Evolutionary conservation across 2,888 invertebrate genomes (phyloP).

Genomic region (Branchipolynoe longqiensis): DNA sequence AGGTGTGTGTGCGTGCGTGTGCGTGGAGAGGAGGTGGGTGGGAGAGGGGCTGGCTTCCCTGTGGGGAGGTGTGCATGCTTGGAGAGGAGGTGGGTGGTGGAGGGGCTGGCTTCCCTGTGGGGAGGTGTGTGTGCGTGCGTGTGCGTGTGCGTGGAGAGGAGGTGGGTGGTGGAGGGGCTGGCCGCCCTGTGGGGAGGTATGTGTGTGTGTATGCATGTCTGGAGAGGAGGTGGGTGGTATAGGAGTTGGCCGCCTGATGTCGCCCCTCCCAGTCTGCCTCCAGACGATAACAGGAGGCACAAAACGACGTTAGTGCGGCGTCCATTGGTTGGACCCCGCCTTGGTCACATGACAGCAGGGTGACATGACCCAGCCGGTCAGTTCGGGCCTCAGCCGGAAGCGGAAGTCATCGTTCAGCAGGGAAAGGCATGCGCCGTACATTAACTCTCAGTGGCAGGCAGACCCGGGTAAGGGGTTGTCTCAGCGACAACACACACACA

Average conservation of each 20-base stretch:
- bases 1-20: no score
- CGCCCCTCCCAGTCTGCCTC: background rate
- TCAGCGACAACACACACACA: background rate
- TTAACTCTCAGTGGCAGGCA: background rate
- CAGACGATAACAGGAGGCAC: background rate
- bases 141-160: no score
- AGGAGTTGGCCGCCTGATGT: background rate
- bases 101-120: no score
- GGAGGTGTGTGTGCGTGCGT: no score
- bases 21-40: no score
- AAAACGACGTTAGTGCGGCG: constrained; percentile 19
- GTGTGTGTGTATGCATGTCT: no score
- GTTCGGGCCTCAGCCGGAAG: background rate
- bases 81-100: no score
- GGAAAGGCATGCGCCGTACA: background rate
- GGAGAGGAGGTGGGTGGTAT: no score
- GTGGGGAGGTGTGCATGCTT: no score
- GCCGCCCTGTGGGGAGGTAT: no score
- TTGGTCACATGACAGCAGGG: constrained; percentile 2
- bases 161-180: no score
- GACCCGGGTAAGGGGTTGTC: background rate
- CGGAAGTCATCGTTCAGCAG: constrained; percentile 24
- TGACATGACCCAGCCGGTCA: background rate
- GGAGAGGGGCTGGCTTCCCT: no score
- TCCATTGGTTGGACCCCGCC: background rate